Percentiles rank a stretch among this genome's conserved stretches.
Conservation (phyloP, 2,113 vertebrate species). For the Capricornis sumatraensis region DNA sequence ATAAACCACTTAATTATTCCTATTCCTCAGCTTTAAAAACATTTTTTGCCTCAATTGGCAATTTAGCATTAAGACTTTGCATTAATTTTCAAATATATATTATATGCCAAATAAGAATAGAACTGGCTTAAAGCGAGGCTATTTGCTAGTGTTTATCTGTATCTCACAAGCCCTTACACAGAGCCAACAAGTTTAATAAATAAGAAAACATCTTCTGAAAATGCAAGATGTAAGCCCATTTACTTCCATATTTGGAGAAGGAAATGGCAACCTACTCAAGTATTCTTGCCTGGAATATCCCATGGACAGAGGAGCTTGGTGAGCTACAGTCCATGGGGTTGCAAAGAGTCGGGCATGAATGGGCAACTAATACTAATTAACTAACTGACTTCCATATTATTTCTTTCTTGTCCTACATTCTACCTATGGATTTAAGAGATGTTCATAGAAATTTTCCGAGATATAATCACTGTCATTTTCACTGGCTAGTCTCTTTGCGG, state of each 20-base stretch:
- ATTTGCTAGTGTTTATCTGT: background rate
- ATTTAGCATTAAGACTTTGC: background rate
- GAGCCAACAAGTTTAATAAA: background rate
- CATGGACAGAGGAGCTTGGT: background rate
- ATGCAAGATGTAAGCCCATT: background rate
- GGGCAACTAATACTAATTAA: background rate
- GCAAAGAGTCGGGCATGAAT: rapidly evolving
- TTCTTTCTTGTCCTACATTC: background rate
- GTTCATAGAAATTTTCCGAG: background rate
- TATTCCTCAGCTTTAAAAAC: background rate
- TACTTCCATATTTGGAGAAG: background rate
- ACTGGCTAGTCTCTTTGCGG: background rate
- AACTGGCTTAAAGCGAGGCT: background rate
- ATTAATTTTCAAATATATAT: background rate
- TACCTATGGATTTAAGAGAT: background rate
- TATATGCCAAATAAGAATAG: background rate
- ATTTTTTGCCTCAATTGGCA: background rate
- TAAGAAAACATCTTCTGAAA: background rate
- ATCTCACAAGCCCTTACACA: background rate
- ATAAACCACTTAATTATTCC: background rate
- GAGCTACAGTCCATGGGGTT: background rate
- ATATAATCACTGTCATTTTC: background rate
- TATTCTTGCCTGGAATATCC: background rate
- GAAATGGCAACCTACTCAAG: background rate
- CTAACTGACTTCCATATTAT: background rate